A percentile compares a stretch with the other conserved stretches of the same genome.
phyloP scores from a whole-genome alignment of 2,113 vertebrate genomes.

The Microcebus tavaratra region DNA sequence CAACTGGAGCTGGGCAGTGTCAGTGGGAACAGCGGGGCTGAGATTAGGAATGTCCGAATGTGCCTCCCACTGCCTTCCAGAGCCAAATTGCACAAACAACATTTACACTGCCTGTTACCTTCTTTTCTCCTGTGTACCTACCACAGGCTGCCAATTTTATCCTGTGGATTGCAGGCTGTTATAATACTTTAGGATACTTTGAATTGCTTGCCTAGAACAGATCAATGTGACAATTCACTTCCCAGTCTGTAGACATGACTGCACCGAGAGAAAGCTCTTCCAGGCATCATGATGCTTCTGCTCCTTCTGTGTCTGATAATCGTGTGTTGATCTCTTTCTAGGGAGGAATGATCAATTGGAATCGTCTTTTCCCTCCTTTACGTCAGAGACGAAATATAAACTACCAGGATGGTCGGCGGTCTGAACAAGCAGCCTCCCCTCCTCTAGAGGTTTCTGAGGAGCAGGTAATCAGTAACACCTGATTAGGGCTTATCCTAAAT shows the following conservation, averaged over 20 bases:
- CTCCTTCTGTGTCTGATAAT: background rate
- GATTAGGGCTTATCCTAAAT: background rate
- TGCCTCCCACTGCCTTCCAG: too few relatives aligned
- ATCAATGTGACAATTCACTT: background rate
- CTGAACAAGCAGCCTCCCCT: conserved; percentile 84
- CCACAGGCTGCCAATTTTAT: background rate
- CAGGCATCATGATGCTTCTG: accelerated
- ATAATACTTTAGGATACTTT: background rate
- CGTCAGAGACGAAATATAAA: conserved; percentile 88
- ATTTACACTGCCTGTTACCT: accelerated
- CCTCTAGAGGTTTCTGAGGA: conserved; percentile 92
- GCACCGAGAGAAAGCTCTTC: background rate
- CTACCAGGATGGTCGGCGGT: conserved; percentile 81
- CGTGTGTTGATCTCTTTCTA: conserved; percentile 71
- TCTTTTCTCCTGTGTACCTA: background rate
- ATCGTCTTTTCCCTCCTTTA: conserved; percentile 92
- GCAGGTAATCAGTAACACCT: conserved; percentile 87
- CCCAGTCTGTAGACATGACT: background rate
- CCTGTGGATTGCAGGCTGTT: background rate
- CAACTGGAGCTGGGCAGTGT: background rate
- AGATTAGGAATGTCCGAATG: background rate
- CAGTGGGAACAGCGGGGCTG: background rate
- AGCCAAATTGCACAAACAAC: background rate
- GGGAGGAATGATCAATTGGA: conserved; percentile 94
- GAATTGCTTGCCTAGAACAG: background rate